Conservation (phyloP, 2,113 vertebrate genomes). For the Nothoprocta pentlandii region DNA sequence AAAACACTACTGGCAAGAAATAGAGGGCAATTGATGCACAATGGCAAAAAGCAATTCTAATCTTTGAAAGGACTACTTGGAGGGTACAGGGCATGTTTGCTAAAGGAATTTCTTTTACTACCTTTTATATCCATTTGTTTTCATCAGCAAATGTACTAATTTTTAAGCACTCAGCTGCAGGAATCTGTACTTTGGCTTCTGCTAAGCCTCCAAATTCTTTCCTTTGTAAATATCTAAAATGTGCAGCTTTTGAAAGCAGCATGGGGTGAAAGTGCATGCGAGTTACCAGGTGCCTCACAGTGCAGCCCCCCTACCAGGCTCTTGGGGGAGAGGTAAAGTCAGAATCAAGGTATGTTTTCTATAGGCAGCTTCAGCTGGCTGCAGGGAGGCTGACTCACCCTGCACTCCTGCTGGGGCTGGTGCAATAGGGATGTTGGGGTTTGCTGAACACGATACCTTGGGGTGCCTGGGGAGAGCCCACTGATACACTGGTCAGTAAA, state of each 20-base stretch:
- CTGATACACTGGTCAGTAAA: background rate
- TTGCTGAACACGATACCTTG: fast-evolving
- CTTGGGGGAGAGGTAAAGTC: background rate
- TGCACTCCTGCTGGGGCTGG: background rate
- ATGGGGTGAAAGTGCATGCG: background rate
- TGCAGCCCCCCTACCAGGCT: background rate
- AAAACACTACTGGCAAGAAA: background rate
- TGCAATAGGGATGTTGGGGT: fast-evolving
- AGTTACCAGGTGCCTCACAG: background rate
- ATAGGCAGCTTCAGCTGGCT: background rate
- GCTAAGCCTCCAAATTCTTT: conserved; percentile 5
- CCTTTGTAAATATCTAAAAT: conserved; percentile 14
- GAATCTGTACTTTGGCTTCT: conserved; percentile 54
- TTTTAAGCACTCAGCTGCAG: conserved; percentile 26
- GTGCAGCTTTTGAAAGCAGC: background rate
- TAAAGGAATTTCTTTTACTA: conserved; percentile 32
- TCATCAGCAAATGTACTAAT: conserved; percentile 34
- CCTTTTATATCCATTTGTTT: background rate
- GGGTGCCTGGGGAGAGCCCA: background rate
- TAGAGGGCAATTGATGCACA: background rate
- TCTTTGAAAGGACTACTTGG: background rate
- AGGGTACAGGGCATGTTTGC: background rate
- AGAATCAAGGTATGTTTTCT: background rate
- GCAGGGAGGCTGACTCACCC: background rate
- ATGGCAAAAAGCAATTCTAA: background rate